Base-by-base conservation (phyloP, 2,113 vertebrate species). In the Narcine bancroftii region DNA sequence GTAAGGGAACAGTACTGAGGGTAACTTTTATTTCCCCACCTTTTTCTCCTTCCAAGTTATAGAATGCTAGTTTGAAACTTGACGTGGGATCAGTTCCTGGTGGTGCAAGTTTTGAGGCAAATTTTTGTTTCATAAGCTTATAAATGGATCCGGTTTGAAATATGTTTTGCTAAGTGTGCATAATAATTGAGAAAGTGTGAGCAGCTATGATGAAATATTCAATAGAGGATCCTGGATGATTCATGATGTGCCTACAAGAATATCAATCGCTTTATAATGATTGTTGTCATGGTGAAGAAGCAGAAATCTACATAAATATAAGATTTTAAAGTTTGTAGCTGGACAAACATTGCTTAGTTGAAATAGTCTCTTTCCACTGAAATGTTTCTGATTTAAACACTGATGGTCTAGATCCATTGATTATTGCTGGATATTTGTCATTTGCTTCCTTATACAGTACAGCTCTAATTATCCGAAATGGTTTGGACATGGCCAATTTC, bases 331-430 rank as follows among this genome's bases (percentile, higher is more conserved):
- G 6, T 21, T 69, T 89, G 56, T 17, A 26, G 3, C 63, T 69
- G 45, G 63, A 69, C 69, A 91, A 19, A 6, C 39, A 45, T 39
- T 89, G 89, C 63, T 89, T 89, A 13, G 63, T 29, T 91, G 39
- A 91, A 47, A 63, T 10, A 2, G 39, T 69, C 66, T 91, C 39
- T 91, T 65, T 89, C 21, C 89, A 65, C 19, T 91, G 36, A 69
- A 91, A 69, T 69, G 39, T 63, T 69, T 42, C 63, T 91, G 66
- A 91, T 91, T 39, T 63, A 91, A 91, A 91, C 21, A 91, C 29
- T 69, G 42, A 69, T 47, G 9, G 63, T 69, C 63, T 29, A 21
- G 29, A 63, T 69, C 26, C 89, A 69, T 91, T 69, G 63, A 69
- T 91, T 91, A 29, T 69, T 69, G 24, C 63, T 5, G 21, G 65